Evolutionary conservation across 1,140 invertebrate species (phyloP).

Genomic region (Megalonaias nervosa): DNA sequence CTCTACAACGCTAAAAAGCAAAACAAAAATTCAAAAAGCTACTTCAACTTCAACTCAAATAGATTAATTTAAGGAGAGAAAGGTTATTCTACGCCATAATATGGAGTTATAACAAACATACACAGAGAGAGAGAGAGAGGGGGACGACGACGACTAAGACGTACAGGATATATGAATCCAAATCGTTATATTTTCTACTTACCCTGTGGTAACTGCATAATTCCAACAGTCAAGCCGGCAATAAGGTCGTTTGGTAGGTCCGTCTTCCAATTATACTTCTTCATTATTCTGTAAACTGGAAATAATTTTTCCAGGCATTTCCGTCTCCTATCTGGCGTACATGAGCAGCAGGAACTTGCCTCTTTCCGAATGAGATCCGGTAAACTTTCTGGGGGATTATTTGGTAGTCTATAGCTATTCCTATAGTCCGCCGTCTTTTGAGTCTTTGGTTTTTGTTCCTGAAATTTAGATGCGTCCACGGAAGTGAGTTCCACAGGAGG

Average conservation of each 20-base stretch:
- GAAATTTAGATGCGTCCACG: constrained; percentile 1
- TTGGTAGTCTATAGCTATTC: neutral
- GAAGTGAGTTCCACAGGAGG: constrained; percentile 24
- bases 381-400: constrained; percentile 4
- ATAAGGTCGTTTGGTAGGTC: constrained; percentile 60
- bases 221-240: constrained; percentile 64
- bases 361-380: constrained; percentile 1
- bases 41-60: too few species aligned
- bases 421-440: constrained; percentile 20
- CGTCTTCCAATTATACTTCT: constrained; percentile 54
- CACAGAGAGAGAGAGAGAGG: too few species aligned
- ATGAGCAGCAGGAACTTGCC: constrained; percentile 19
- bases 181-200: neutral
- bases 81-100: too few species aligned
- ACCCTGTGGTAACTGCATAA: constrained; percentile 67
- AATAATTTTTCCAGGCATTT: constrained; percentile 43
- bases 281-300: constrained; percentile 57
- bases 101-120: too few species aligned
- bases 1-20: too few species aligned
- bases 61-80: too few species aligned
- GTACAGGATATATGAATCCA: neutral
- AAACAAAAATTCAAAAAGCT: too few species aligned
- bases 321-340: constrained; percentile 37
- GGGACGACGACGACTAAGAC: too few species aligned
- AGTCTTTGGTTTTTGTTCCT: neutral